These are phyloP conservation scores for Thamnaconus septentrionalis DNA, from an alignment of 2,113 vertebrate genomes.

Conservation along the genomic window DNA sequence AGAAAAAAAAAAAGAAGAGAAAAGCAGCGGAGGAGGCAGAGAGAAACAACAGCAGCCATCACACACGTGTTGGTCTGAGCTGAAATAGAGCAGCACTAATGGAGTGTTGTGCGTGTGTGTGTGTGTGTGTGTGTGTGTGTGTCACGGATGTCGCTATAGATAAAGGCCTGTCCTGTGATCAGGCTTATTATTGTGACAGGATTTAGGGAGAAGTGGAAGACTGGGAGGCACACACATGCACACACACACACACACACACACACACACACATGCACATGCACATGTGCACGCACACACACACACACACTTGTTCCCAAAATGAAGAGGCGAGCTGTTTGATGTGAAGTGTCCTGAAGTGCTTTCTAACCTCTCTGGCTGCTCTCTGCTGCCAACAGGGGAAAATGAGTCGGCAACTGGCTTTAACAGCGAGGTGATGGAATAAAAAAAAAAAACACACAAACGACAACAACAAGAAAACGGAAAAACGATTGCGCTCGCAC, in stretches of 20 bases:
- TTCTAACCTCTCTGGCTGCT: conserved; percentile 43
- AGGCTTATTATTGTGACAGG: conserved; percentile 71
- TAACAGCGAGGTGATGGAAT: background rate
- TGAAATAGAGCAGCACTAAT: conserved; percentile 73
- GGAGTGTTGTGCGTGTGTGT: conserved; percentile 19
- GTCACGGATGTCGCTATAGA: conserved; percentile 62
- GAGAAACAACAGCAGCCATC: conserved; percentile 46
- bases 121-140: conserved; percentile 37
- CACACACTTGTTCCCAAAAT: conserved; percentile 17
- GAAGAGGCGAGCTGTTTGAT: conserved; percentile 46
- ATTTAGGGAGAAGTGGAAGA: conserved; percentile 54
- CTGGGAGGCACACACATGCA: conserved; percentile 16
- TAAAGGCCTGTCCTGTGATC: conserved; percentile 61
- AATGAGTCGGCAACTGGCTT: conserved; percentile 7
- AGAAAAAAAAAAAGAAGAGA: background rate
- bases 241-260: conserved; percentile 17
- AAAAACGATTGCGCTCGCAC: too few species aligned
- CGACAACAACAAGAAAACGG: background rate
- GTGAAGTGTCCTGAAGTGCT: conserved; percentile 49
- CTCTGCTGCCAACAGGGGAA: conserved; percentile 35
- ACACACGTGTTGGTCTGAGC: conserved; percentile 25
- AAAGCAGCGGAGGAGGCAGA: conserved; percentile 2
- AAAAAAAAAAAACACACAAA: background rate
- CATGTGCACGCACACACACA: conserved; percentile 11
- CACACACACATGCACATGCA: conserved; percentile 18